Evolutionary conservation across 2,888 invertebrate genomes (phyloP).

Genomic region (Drosophila dives): DNA sequence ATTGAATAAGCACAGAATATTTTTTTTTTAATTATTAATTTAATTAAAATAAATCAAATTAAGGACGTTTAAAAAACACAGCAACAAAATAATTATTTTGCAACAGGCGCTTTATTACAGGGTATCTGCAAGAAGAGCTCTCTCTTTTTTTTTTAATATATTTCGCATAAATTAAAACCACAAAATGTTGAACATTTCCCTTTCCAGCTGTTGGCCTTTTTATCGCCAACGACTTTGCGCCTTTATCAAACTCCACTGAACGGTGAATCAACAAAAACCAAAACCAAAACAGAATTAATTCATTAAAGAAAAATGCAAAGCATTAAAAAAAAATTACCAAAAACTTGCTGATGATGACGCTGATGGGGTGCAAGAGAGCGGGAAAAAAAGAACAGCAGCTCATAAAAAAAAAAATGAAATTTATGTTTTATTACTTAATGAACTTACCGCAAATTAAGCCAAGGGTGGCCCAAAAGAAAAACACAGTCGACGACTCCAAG

Average conservation of each 20-base stretch:
- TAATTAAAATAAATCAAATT: background rate
- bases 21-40: background rate
- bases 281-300: constrained; percentile 83
- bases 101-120: background rate
- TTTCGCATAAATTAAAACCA: constrained; percentile 77
- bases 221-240: constrained; percentile 74
- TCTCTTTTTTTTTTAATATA: constrained; percentile 34
- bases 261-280: constrained; percentile 79
- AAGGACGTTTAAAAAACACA: background rate
- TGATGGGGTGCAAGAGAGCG: constrained; percentile 39
- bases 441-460: constrained; percentile 82
- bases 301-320: constrained; percentile 84
- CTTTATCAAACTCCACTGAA: constrained; percentile 78
- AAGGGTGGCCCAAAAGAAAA: constrained; percentile 50
- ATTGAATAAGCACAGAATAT: background rate
- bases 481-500: constrained; percentile 27
- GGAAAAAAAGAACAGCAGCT: constrained; percentile 13
- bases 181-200: constrained; percentile 23
- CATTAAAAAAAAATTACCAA: constrained; percentile 66
- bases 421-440: constrained; percentile 83
- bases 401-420: constrained; percentile 48
- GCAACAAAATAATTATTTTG: background rate
- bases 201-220: constrained; percentile 53
- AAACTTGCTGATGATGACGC: constrained; percentile 40
- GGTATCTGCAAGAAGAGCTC: background rate